A percentile compares a stretch with the other conserved stretches of the same genome.
phyloP scores from a whole-genome alignment of 2,797 vertebrate species.

The Malurus leucopterus region DNA sequence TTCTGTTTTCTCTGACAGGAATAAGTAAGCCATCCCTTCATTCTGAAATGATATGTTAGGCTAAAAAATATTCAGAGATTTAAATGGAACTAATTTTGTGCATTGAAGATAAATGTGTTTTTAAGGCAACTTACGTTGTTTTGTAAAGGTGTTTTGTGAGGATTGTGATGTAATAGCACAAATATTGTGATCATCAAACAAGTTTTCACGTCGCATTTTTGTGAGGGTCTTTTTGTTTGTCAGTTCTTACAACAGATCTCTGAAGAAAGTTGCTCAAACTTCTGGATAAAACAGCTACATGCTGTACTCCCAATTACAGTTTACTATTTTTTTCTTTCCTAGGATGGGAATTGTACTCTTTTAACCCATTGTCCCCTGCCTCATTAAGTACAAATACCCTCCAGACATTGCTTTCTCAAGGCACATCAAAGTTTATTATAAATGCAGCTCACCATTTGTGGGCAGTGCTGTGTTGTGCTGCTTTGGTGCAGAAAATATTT shows the following conservation, averaged over 20 bases:
- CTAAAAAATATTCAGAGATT: slow-evolving; percentile 27
- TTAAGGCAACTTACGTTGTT: slow-evolving; percentile 53
- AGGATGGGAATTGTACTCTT: slow-evolving; percentile 41
- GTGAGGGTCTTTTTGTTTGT: background rate
- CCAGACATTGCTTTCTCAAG: slow-evolving; percentile 54
- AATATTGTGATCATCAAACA: slow-evolving; percentile 55
- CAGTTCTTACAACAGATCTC: background rate
- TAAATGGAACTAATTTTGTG: slow-evolving; percentile 44
- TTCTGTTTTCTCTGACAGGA: background rate
- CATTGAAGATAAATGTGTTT: slow-evolving; percentile 36
- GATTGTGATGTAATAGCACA: slow-evolving; percentile 43
- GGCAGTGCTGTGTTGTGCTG: background rate
- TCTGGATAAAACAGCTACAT: background rate
- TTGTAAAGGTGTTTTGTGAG: slow-evolving; percentile 45
- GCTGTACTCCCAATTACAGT: background rate
- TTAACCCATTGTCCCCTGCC: slow-evolving; percentile 48
- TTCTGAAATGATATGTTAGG: slow-evolving; percentile 35
- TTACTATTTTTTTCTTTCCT: background rate
- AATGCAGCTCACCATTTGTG: slow-evolving; percentile 41
- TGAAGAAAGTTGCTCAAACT: background rate
- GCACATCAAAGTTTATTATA: slow-evolving; percentile 42
- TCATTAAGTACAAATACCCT: slow-evolving; percentile 44
- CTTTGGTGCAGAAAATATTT: slow-evolving; percentile 36
- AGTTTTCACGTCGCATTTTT: slow-evolving; percentile 19
- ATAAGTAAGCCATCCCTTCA: background rate